Evolutionary conservation across 2,888 invertebrate species (phyloP).

Genomic region (Gandaritis pyraliata): DNA sequence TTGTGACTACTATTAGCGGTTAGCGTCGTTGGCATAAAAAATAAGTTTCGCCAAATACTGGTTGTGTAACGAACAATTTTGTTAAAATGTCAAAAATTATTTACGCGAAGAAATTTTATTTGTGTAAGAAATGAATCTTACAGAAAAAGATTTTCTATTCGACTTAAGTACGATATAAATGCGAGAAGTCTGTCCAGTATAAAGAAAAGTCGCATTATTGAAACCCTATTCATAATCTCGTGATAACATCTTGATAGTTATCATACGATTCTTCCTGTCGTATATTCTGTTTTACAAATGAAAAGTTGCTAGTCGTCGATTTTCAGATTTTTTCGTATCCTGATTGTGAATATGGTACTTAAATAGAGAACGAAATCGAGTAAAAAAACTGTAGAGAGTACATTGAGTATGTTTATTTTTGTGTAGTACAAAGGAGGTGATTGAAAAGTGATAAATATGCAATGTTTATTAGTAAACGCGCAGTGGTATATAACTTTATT

Average conservation of each 20-base stretch:
- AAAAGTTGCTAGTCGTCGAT: no score
- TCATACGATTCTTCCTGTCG: no score
- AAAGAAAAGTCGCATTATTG: background rate
- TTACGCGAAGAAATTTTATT: background rate
- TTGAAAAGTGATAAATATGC: slow-evolving; percentile 40
- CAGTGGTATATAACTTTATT: slow-evolving; percentile 19
- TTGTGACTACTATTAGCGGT: no score
- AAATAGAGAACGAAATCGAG: no score
- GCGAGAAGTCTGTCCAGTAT: background rate
- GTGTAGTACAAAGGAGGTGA: slow-evolving; percentile 52
- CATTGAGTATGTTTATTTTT: slow-evolving; percentile 42
- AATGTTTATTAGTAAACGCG: slow-evolving; percentile 14
- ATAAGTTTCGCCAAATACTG: slow-evolving; percentile 33
- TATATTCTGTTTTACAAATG: no score
- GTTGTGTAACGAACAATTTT: slow-evolving; percentile 27
- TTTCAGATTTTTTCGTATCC: no score
- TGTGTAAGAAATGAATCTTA: background rate
- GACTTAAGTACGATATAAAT: background rate
- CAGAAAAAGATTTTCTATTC: background rate
- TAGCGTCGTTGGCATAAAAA: slow-evolving; percentile 2
- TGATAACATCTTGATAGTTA: background rate
- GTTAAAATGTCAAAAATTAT: slow-evolving; percentile 10
- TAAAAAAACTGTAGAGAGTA: slow-evolving; percentile 10
- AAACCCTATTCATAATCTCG: background rate
- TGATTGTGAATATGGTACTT: no score